Percentiles rank a stretch among this genome's conserved stretches.
phyloP scores from a whole-genome alignment of 1,140 invertebrate genomes.

The Drosophila rufa region DNA sequence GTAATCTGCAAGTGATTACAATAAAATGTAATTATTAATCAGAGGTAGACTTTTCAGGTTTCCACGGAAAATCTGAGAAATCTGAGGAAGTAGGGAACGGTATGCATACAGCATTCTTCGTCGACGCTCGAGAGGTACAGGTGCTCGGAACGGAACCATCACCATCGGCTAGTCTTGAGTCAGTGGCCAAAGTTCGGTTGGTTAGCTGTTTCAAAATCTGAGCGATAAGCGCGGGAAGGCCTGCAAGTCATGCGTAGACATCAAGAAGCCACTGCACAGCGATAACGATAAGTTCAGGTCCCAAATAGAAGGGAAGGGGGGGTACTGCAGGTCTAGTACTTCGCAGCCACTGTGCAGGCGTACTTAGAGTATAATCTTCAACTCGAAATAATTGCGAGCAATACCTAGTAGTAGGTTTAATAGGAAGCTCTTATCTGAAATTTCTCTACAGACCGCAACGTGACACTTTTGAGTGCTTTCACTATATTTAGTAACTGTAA shows the following conservation, averaged over 20 bases:
- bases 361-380: conserved; percentile 1
- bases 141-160: conserved; percentile 2
- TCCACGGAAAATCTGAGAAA: too few relatives aligned
- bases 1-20: too few relatives aligned
- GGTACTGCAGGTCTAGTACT: conserved; percentile 5
- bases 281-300: conserved; percentile 23
- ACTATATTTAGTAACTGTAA: not conserved
- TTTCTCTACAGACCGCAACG: conserved; percentile 4
- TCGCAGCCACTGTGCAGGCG: conserved; percentile 19
- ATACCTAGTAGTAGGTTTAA: not conserved
- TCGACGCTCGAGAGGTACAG: not conserved
- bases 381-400: conserved; percentile 3
- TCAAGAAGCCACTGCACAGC: conserved; percentile 33
- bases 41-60: too few relatives aligned
- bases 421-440: not conserved
- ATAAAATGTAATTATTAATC: too few relatives aligned
- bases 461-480: conserved; percentile 5
- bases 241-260: conserved; percentile 31
- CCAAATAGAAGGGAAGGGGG: too few relatives aligned
- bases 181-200: conserved; percentile 29
- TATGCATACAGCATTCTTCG: not conserved
- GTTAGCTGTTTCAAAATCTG: conserved; percentile 1
- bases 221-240: conserved; percentile 16
- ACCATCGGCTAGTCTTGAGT: conserved; percentile 19
- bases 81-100: too few relatives aligned